phyloP scores from a whole-genome alignment of 2,113 vertebrate genomes.

The Chaenogobius annularis region DNA sequence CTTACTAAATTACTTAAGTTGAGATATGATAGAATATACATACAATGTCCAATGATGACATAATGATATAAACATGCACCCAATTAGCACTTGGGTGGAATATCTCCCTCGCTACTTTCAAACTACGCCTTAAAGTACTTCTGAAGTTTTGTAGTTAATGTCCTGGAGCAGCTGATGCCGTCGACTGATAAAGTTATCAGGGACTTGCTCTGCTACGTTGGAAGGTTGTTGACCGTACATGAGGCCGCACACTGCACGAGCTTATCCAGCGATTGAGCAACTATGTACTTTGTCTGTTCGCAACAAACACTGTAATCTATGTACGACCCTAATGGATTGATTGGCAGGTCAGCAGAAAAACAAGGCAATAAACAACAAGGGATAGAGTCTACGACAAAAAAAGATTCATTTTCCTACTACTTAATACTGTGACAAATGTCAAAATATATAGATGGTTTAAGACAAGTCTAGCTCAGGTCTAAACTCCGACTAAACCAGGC shows the following conservation, averaged over 20 bases:
- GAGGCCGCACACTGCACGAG: conserved; percentile 16
- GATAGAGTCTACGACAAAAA: background rate
- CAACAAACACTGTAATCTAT: conserved; percentile 18
- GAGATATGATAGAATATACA: too few relatives aligned
- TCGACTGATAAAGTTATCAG: conserved; percentile 59
- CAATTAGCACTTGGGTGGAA: background rate
- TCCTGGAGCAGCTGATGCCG: conserved; percentile 42
- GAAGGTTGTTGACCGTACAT: conserved; percentile 34
- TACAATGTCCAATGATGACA: too few relatives aligned
- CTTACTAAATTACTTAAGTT: too few relatives aligned
- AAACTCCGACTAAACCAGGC: background rate
- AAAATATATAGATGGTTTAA: background rate
- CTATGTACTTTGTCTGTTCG: conserved; percentile 26
- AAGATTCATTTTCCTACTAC: background rate
- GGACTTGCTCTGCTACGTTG: conserved; percentile 58
- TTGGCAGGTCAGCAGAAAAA: background rate
- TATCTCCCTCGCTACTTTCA: background rate
- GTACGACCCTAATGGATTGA: conserved; percentile 24
- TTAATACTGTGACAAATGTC: background rate
- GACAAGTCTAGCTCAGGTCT: too few relatives aligned
- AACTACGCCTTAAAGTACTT: conserved; percentile 12
- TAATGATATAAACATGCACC: too few relatives aligned
- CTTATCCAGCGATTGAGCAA: conserved; percentile 66
- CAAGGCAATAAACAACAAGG: conserved; percentile 1
- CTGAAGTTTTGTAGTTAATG: conserved; percentile 29